phyloP scores from a whole-genome alignment of 2,888 invertebrate genomes.

The Apamea anceps region DNA sequence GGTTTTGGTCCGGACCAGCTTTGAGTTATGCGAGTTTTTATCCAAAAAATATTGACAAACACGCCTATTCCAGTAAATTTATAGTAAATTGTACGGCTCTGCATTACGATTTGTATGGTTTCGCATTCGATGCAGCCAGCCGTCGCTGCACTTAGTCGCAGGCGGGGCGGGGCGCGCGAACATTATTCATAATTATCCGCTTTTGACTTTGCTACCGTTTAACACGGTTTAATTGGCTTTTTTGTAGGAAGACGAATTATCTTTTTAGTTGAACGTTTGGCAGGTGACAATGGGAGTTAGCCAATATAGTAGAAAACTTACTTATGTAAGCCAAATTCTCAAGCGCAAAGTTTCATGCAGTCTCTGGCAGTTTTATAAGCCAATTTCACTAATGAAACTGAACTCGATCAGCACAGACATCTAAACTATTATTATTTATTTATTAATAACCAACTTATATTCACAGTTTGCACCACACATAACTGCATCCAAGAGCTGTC shows the following conservation, averaged over 20 bases:
- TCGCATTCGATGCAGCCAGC: conserved; percentile 62
- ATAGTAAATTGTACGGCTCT: conserved; percentile 53
- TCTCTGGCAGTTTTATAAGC: background rate
- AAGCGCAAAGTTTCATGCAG: background rate
- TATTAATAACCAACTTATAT: no score
- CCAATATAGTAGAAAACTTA: background rate
- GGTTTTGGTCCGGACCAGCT: background rate
- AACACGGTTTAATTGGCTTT: conserved; percentile 58
- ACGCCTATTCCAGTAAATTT: conserved; percentile 56
- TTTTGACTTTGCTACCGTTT: conserved; percentile 62
- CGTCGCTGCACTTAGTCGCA: conserved; percentile 71
- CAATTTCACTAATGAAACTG: background rate
- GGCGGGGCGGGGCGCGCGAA: conserved; percentile 68
- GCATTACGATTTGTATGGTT: conserved; percentile 64
- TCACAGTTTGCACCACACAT: no score
- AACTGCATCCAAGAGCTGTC: background rate
- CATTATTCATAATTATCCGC: conserved; percentile 69
- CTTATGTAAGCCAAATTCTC: background rate
- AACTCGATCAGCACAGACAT: background rate
- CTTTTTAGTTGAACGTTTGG: conserved; percentile 11
- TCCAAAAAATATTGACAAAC: conserved; percentile 30
- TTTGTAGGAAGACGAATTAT: conserved; percentile 35
- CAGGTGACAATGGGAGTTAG: conserved; percentile 10
- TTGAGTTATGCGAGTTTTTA: background rate
- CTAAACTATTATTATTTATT: no score